Conservation (phyloP, 2,797 vertebrate genomes). For the Helostoma temminkii region DNA sequence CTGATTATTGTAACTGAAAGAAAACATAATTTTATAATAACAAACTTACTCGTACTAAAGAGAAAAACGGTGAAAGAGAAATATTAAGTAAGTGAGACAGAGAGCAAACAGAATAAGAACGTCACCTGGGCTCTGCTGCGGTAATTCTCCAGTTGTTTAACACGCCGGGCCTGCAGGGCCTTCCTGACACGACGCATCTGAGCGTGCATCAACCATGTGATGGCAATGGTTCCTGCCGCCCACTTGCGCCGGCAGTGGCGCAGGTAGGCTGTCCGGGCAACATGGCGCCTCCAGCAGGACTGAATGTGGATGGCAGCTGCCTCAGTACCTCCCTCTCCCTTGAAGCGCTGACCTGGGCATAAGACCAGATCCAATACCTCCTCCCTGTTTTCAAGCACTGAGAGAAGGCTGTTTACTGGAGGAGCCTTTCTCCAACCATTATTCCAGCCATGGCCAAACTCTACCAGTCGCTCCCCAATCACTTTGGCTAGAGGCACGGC, state of each 20-base stretch:
- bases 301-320: constrained; percentile 84
- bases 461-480: constrained; percentile 73
- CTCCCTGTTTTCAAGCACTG: constrained; percentile 81
- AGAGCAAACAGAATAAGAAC: constrained; percentile 8
- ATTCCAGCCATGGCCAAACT: constrained; percentile 69
- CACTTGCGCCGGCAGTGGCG: constrained; percentile 76
- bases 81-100: constrained; percentile 17
- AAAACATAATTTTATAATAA: not conserved
- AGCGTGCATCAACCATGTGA: constrained; percentile 81
- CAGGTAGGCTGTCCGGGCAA: constrained; percentile 76
- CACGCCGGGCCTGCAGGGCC: constrained; percentile 83
- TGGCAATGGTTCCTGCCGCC: constrained; percentile 85
- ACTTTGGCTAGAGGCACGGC: constrained; percentile 83
- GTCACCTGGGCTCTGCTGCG: constrained; percentile 89
- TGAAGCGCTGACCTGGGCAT: constrained; percentile 84
- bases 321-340: constrained; percentile 78
- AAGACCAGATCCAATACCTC: constrained; percentile 75
- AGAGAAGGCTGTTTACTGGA: constrained; percentile 70
- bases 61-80: not conserved
- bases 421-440: constrained; percentile 63
- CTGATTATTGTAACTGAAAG: not conserved
- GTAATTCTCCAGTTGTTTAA: constrained; percentile 90
- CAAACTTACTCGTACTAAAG: not conserved
- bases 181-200: constrained; percentile 78
- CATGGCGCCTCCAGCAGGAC: constrained; percentile 83